Conservation (phyloP, 2,888 invertebrate genomes). For the Ochropacha duplaris region DNA sequence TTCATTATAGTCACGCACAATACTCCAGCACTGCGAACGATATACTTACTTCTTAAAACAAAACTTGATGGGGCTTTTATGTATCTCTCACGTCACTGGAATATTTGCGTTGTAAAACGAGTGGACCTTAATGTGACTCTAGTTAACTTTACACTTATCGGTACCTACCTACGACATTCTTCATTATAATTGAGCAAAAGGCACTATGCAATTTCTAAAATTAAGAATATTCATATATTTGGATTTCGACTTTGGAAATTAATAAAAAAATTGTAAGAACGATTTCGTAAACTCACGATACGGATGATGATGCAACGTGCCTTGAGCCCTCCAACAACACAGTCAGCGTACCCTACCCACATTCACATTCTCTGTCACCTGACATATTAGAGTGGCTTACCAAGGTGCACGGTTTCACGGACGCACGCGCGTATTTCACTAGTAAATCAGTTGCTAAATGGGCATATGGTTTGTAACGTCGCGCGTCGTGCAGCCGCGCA, state of each 20-base stretch:
- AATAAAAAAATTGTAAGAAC: slow-evolving; percentile 34
- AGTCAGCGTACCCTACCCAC: slow-evolving; percentile 18
- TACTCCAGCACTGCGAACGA: slow-evolving; percentile 26
- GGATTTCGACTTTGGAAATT: slow-evolving; percentile 57
- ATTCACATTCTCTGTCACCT: slow-evolving; percentile 18
- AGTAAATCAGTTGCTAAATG: no score
- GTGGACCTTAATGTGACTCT: slow-evolving; percentile 52
- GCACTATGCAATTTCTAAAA: slow-evolving; percentile 75
- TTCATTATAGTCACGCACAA: slow-evolving; percentile 20
- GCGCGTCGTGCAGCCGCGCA: no score
- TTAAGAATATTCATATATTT: slow-evolving; percentile 54
- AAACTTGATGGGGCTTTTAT: slow-evolving; percentile 29
- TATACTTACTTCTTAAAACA: slow-evolving; percentile 11
- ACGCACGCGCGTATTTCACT: no score
- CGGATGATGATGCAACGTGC: slow-evolving; percentile 65
- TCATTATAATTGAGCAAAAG: slow-evolving; percentile 73
- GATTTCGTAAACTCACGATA: slow-evolving; percentile 39
- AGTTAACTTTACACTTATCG: slow-evolving; percentile 54
- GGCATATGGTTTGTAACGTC: no score
- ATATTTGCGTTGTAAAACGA: slow-evolving; percentile 32
- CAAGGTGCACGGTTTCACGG: no score
- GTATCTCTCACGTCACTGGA: slow-evolving; percentile 34
- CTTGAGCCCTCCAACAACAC: slow-evolving; percentile 61
- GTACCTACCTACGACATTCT: slow-evolving; percentile 58
- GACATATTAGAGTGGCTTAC: slow-evolving; percentile 9